Percentiles rank a stretch among this genome's conserved stretches.
Evolutionary conservation across 2,888 invertebrate genomes (phyloP).

Genomic region (Uropetala carovei): DNA sequence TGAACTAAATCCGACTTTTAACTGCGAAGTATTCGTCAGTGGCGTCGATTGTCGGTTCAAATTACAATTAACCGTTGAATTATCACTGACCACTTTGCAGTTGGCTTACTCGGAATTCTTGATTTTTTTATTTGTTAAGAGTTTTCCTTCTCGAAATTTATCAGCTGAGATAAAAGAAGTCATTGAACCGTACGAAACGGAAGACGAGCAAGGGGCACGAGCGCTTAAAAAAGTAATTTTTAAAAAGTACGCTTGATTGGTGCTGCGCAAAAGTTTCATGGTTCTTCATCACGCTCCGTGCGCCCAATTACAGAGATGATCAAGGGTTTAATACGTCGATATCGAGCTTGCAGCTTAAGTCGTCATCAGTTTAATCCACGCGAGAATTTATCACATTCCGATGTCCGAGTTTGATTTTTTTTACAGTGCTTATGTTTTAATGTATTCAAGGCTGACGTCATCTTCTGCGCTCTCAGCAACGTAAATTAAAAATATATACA

Average conservation of each 20-base stretch:
- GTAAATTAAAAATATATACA: too few relatives aligned
- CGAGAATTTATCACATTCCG: too few relatives aligned
- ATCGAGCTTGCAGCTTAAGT: not conserved
- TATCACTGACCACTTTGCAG: too few relatives aligned
- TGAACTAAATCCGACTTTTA: too few relatives aligned
- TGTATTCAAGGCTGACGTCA: not conserved
- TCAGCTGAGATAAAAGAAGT: too few relatives aligned
- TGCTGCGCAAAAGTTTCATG: not conserved
- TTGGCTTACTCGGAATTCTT: too few relatives aligned
- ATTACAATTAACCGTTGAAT: too few relatives aligned
- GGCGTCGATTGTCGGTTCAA: too few relatives aligned
- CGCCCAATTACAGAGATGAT: not conserved
- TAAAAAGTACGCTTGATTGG: not conserved
- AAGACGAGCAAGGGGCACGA: not conserved
- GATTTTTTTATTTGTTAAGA: too few relatives aligned
- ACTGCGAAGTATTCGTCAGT: too few relatives aligned
- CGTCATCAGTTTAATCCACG: not conserved
- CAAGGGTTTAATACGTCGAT: not conserved
- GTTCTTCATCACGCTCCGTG: not conserved
- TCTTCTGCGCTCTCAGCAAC: not conserved
- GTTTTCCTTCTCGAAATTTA: too few relatives aligned
- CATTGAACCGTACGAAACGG: too few relatives aligned
- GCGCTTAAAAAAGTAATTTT: not conserved
- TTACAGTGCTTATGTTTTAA: not conserved
- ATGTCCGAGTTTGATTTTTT: not conserved